Evolutionary conservation across 1,140 invertebrate genomes (phyloP), one percentile per base, ranked within the genome.

Genomic region (Cydia amplana): DNA sequence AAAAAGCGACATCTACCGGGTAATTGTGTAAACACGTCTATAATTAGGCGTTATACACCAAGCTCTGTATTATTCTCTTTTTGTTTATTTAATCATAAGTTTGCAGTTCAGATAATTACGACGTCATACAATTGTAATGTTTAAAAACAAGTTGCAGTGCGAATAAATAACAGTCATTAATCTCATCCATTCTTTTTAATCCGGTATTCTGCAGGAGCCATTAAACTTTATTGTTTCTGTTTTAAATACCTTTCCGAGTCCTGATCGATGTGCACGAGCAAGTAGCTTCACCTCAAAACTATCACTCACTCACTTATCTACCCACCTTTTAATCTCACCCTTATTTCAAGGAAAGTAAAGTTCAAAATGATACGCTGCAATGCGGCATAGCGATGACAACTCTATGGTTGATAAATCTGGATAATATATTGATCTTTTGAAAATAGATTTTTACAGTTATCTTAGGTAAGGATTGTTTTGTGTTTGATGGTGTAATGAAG

Each of bases 391-490:
- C 72, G 64, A 75, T 77, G 82, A 82, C 80, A 82, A 77, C 77
- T 82, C 77, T 80, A 80, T 80, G 79, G 75, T 82, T 77, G 75
- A 77, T 80, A 60, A 23, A 23, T 60, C 55, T 23, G 55, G 10
- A n/a, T 60, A 60, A 60, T 60, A 60, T 60, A 60, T 60, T 23
- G 55, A 60, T 23, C 2, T 20, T 60, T 60, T 60, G 55, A 23
- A 51, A 51, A 60, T 23, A 18, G 55, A 7, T 23, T 60, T 60
- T 23, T 60, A 60, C 3, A 9, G 55, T 60, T 23, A 60, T 23
- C 20, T 18, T 3, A 51, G 14, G 43, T 9, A 14, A 60, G n/a
- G 18, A 60, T 60, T 60, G 55, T 23, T 60, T 60, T 60, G 10
- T 23, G 4, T 60, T 60, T 60, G 55, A 60, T 60, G 55, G 20